Evolutionary conservation across 2,113 vertebrate genomes (phyloP), one percentile per base, ranked within the genome.

Genomic region (Elanus axillaris): DNA sequence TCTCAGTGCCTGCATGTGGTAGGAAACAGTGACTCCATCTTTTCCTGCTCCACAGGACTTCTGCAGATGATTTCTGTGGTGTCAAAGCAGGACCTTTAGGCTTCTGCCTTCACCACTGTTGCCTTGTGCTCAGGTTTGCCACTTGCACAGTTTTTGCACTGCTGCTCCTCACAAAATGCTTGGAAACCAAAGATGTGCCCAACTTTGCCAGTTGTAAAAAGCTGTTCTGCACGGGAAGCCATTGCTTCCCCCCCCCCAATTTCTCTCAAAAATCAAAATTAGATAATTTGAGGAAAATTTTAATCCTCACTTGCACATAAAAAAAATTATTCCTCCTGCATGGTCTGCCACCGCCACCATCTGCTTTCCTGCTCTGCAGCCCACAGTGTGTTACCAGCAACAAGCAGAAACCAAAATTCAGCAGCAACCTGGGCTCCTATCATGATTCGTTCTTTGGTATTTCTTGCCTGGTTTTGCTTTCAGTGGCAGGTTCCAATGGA

Each of bases 331-430:
- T 60, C 2, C 9, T 5, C 1, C 22, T 48, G 7, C 9, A 47
- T 1, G 0, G 16, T 11, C 53, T 55, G 53, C 9, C 22, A 5
- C 4, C 8, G 15, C 6, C 21, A 2, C 4, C 14, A 29, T 8
- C 10, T 47, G 16, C 9, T 77, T 89, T 74, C 18, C 8, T 40
- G 13, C 10, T 55, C 59, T 92, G 32, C 38, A 69, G 4, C 26
- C 34, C 32, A 27, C 17, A 8, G 38, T 32, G 38, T 90, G 40
- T 29, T 53, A 38, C 40, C 17, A 79, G 74, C 40, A 47, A 87
- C 10, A 68, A 0, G 2, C 16, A 23, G 75, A 92, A 47, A 6
- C 36, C 36, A 42, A 88, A 64, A 80, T 89, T 59, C 56, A 53
- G 62, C 32, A 74, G 43, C 48, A 86, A 43, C 10, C 15, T 20